Percentiles rank a stretch among this genome's conserved stretches.
Conservation (phyloP, 2,888 invertebrate species). For the Apocheima hispidaria region DNA sequence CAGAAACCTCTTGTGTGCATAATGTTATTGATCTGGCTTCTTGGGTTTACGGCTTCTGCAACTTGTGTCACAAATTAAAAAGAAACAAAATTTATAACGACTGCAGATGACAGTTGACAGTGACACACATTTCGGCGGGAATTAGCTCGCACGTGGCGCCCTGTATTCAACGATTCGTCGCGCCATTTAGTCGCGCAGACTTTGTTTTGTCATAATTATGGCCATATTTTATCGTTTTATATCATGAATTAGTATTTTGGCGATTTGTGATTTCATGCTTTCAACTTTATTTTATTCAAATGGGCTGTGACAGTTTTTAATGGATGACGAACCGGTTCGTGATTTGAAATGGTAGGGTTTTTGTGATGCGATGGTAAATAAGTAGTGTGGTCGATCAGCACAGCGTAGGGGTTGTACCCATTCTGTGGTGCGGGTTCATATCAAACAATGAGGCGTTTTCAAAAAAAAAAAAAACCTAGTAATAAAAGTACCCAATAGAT, state of each 20-base stretch:
- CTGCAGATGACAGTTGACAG: constrained; percentile 67
- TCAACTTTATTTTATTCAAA: constrained; percentile 64
- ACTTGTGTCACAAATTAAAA: constrained; percentile 41
- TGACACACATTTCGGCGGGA: constrained; percentile 73
- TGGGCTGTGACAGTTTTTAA: constrained; percentile 50
- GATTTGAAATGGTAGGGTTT: constrained; percentile 28
- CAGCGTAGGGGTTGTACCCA: no score
- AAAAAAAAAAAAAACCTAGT: no score
- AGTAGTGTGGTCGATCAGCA: no score
- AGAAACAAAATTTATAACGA: constrained; percentile 50
- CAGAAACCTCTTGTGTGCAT: no score
- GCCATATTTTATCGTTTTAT: constrained; percentile 57
- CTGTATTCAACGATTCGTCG: constrained; percentile 70
- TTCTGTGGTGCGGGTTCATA: no score
- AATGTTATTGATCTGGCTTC: no score
- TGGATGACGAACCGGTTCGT: constrained; percentile 44
- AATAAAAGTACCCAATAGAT: no score
- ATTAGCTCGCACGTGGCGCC: constrained; percentile 67
- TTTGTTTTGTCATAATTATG: constrained; percentile 65
- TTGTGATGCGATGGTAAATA: background rate
- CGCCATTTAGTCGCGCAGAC: constrained; percentile 65
- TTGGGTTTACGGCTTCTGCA: no score
- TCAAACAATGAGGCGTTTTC: no score
- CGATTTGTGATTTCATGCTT: constrained; percentile 56
- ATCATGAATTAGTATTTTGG: constrained; percentile 50